phyloP scores from a whole-genome alignment of 2,797 vertebrate genomes.

The Rhinichthys osculus region DNA sequence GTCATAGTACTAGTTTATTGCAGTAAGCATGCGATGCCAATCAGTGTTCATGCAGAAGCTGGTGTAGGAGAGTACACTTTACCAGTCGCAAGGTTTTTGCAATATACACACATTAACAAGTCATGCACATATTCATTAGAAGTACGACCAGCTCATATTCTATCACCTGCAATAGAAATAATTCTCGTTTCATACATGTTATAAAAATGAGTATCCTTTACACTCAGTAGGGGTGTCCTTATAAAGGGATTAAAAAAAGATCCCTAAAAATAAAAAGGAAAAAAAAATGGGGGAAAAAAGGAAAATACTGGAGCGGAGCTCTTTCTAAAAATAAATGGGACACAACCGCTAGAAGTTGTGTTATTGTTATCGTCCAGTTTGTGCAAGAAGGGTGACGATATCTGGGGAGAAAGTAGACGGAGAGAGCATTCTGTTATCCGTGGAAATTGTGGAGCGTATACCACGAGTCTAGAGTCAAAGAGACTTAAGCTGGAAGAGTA shows the following conservation, averaged over 20 bases:
- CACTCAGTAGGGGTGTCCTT: neutral
- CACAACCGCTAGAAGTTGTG: neutral
- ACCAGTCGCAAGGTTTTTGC: slow-evolving; percentile 52
- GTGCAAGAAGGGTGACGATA: neutral
- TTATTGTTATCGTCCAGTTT: slow-evolving; percentile 17
- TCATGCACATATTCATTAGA: slow-evolving; percentile 57
- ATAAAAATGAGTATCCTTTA: slow-evolving; percentile 7
- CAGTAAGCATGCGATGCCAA: slow-evolving; percentile 63
- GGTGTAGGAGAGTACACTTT: slow-evolving; percentile 61
- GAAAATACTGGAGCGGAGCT: neutral
- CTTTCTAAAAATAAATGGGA: neutral
- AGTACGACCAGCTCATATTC: slow-evolving; percentile 46
- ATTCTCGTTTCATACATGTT: slow-evolving; percentile 13
- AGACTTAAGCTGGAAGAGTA: slow-evolving; percentile 8
- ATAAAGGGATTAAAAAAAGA: neutral
- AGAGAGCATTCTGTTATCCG: neutral
- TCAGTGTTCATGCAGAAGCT: slow-evolving; percentile 61
- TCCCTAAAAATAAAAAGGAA: neutral
- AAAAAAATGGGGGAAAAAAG: neutral
- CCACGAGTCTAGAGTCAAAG: neutral
- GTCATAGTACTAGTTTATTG: slow-evolving; percentile 59
- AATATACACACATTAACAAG: slow-evolving; percentile 53
- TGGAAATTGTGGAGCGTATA: neutral
- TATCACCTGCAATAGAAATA: slow-evolving; percentile 50
- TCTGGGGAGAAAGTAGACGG: neutral